Percentiles rank a stretch among this genome's conserved stretches.
These are phyloP conservation scores for Hypomecis atomaria DNA, from an alignment of 2,888 invertebrate species.

Conservation along the genomic window DNA sequence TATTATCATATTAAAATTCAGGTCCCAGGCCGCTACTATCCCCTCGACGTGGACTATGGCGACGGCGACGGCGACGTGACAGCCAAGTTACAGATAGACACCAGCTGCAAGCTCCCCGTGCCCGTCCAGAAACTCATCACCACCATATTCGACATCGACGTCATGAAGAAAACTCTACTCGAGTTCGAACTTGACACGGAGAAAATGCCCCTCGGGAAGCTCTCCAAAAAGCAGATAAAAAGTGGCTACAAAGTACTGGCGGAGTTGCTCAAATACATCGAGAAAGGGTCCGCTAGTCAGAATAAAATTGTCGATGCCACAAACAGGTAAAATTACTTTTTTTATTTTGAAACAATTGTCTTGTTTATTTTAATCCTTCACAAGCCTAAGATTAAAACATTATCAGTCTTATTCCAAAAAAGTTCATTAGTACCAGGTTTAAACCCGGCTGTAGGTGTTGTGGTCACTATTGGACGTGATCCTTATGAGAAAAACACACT, in stretches of 20 bases:
- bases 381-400: too few relatives aligned
- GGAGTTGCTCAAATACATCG: conserved; percentile 86
- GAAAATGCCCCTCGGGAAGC: conserved; percentile 99
- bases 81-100: conserved; percentile 73
- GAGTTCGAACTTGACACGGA: conserved; percentile 98
- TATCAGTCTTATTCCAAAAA: too few relatives aligned
- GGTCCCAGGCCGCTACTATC: conserved; percentile 90
- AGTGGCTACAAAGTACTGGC: conserved; percentile 92
- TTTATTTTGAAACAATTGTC: not conserved
- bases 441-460: too few relatives aligned
- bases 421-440: too few relatives aligned
- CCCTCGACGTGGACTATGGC: conserved; percentile 95
- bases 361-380: too few relatives aligned
- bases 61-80: conserved; percentile 79
- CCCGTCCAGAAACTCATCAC: conserved; percentile 93
- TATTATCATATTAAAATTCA: conserved; percentile 39
- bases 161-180: conserved; percentile 96
- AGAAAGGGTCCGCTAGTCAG: conserved; percentile 73
- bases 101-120: conserved; percentile 87
- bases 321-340: conserved; percentile 83
- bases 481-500: too few relatives aligned
- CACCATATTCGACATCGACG: conserved; percentile 94
- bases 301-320: conserved; percentile 91
- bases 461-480: too few relatives aligned
- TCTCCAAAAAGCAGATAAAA: conserved; percentile 95